Evolutionary conservation across 2,113 vertebrate genomes (phyloP), one percentile per base, ranked within the genome.

Genomic region (Ranitomeya variabilis): DNA sequence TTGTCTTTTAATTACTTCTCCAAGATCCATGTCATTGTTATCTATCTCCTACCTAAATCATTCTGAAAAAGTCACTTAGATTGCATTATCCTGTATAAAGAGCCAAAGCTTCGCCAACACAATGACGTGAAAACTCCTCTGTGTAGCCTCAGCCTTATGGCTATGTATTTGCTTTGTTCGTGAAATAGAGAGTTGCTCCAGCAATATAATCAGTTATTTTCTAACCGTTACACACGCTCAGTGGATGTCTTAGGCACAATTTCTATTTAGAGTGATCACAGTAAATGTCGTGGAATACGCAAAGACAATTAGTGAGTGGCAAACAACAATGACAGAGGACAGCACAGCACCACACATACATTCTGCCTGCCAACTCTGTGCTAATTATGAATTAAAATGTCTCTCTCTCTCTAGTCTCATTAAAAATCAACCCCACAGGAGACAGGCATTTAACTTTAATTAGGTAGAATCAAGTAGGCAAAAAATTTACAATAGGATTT

Each of bases 401-500:
- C 0, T 71, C 73, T 79, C 0, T 71, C 73, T 18, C 71, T 59
- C 26, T 7, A 37, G 86, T 86, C 90, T 91, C 90, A 90, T 78
- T 83, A 88, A 8, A 13, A 84, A 67, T 69, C 18, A 52, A 18
- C 23, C 67, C 69, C 2, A 23, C 85, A 79, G 86, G 87, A 92
- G 66, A 71, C 2, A 16, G 71, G 31, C 37, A 71, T 77, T 91
- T 86, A 84, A 4, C 66, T 91, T n/a, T 90, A 90, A 92, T 73
- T 91, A 91, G 69, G 45, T 79, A 89, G 60, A 23, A 76, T 90
- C 89, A 54, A 87, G 60, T 69, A 91, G 92, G 81, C 87, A 73
- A 86, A 91, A 85, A 91, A 91, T 90, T 62, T 73, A 92, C 91
- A 89, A 91, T 92, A 91, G 93, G 60, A 81, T 91, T 91, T 73